Conservation (phyloP, 1,140 invertebrate genomes). For the Temnothorax nylanderi region DNA sequence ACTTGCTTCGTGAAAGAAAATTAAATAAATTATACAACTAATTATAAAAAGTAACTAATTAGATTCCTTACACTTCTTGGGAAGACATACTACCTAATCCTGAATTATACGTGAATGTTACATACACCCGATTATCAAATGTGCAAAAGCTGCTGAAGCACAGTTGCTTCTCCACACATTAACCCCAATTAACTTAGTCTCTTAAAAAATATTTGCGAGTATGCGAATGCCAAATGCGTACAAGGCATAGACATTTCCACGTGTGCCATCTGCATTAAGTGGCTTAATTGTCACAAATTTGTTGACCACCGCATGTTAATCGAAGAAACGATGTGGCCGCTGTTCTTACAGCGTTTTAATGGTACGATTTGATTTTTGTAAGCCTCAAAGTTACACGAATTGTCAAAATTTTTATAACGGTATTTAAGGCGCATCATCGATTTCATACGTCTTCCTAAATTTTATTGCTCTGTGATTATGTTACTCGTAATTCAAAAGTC, state of each 20-base stretch:
- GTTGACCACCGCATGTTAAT: slow-evolving; percentile 51
- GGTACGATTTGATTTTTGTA: background rate
- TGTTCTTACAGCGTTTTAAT: background rate
- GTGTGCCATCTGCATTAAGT: slow-evolving; percentile 43
- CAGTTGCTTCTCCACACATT: slow-evolving; percentile 56
- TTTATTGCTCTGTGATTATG: background rate
- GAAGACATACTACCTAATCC: background rate
- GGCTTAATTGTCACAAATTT: slow-evolving; percentile 67
- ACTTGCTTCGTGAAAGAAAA: background rate
- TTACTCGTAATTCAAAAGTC: background rate
- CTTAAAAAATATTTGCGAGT: slow-evolving; percentile 47
- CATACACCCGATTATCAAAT: background rate
- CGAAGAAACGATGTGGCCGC: slow-evolving; percentile 5
- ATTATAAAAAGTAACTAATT: background rate
- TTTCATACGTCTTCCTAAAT: background rate
- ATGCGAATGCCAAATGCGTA: slow-evolving; percentile 6
- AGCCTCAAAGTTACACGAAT: background rate
- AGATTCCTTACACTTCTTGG: background rate
- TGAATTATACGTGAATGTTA: background rate
- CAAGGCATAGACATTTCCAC: slow-evolving; percentile 38
- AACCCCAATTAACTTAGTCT: slow-evolving; percentile 62
- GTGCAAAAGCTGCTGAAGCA: slow-evolving; percentile 19
- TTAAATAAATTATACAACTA: background rate
- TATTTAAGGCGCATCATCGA: background rate
- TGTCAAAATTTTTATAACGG: background rate